Conservation (phyloP, 2,113 vertebrate genomes). For the Seriola rivoliana region DNA sequence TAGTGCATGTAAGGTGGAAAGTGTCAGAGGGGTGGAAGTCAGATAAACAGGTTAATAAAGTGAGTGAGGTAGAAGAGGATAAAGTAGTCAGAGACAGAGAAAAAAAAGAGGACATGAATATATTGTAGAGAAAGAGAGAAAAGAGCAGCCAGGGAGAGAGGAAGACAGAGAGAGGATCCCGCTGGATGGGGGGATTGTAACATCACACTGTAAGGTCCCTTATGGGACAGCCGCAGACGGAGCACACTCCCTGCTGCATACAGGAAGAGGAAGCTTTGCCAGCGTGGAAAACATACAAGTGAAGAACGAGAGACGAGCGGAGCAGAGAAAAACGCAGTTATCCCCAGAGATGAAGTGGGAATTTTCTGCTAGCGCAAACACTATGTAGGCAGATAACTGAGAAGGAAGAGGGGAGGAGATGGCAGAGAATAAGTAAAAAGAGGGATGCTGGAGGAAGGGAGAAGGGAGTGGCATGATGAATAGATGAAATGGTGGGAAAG, state of each 20-base stretch:
- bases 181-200: constrained; percentile 72
- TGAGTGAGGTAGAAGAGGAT: constrained; percentile 37
- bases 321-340: constrained; percentile 77
- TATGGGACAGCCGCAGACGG: constrained; percentile 75
- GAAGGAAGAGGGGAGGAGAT: constrained; percentile 55
- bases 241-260: constrained; percentile 71
- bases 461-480: constrained; percentile 28
- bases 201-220: constrained; percentile 75
- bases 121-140: constrained; percentile 54
- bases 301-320: constrained; percentile 69
- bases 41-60: constrained; percentile 65
- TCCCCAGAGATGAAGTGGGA: constrained; percentile 72
- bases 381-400: constrained; percentile 72
- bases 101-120: constrained; percentile 44
- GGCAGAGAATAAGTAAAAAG: constrained; percentile 65
- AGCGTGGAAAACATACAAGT: constrained; percentile 81
- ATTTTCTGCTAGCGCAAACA: constrained; percentile 74
- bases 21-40: constrained; percentile 54
- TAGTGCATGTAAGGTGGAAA: constrained; percentile 37
- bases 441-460: constrained; percentile 44
- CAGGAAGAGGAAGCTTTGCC: constrained; percentile 79
- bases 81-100: constrained; percentile 47
- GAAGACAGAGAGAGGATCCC: constrained; percentile 53
- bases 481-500: constrained; percentile 53
- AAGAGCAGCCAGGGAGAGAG: constrained; percentile 65